A percentile compares a stretch with the other conserved stretches of the same genome.
These are phyloP conservation scores for Alectoris magna DNA, from an alignment of 2,797 vertebrate genomes.

Conservation along the genomic window DNA sequence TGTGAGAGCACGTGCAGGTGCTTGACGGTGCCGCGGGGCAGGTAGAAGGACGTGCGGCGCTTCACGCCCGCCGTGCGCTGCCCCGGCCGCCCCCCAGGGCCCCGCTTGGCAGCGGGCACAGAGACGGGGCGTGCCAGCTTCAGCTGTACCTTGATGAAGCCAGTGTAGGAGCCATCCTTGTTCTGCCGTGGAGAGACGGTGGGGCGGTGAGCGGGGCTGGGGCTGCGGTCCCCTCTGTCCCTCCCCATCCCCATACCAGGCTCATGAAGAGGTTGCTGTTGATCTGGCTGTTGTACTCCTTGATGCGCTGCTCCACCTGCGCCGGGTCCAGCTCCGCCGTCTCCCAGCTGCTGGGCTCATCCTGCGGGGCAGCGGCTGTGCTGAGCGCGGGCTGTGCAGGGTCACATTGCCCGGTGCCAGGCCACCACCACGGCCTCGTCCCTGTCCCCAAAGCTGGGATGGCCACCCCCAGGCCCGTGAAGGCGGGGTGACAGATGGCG, in stretches of 20 bases:
- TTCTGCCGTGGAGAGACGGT: constrained; percentile 79
- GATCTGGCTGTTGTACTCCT: constrained; percentile 94
- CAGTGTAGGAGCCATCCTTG: constrained; percentile 93
- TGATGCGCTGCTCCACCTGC: constrained; percentile 91
- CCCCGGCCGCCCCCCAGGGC: constrained; percentile 71
- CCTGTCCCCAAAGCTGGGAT: not conserved
- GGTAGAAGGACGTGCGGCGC: constrained; percentile 94
- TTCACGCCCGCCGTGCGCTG: constrained; percentile 73
- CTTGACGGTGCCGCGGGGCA: constrained; percentile 94
- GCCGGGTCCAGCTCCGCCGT: constrained; percentile 84
- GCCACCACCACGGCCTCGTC: not conserved
- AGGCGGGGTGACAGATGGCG: not conserved
- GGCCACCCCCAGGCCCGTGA: not conserved
- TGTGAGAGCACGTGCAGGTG: constrained; percentile 93
- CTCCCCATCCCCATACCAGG: constrained; percentile 78
- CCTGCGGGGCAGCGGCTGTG: constrained; percentile 74
- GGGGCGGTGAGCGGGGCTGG: not conserved
- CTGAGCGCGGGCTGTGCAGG: not conserved
- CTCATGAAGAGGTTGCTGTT: constrained; percentile 97
- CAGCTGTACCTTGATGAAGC: constrained; percentile 97
- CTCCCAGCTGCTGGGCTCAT: constrained; percentile 87
- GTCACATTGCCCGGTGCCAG: not conserved
- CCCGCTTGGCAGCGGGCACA: constrained; percentile 84
- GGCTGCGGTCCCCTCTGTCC: fast-evolving
- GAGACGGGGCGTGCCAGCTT: constrained; percentile 92